Conservation (phyloP, 2,797 vertebrate genomes). For the Xenopus petersii region DNA sequence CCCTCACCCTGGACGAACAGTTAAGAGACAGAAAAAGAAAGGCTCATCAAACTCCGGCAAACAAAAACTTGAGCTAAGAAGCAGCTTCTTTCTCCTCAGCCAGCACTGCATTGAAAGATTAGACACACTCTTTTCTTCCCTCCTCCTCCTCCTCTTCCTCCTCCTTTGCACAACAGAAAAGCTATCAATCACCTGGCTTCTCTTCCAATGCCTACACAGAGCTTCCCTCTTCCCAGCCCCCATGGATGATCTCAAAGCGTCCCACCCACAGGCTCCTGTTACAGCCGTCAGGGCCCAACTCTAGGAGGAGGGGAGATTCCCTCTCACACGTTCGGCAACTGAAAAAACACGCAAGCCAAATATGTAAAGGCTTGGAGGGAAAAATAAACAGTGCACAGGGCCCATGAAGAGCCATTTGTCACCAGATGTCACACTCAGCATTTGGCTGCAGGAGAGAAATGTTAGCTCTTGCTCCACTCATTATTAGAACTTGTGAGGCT, state of each 20-base stretch:
- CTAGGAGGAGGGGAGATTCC: constrained; percentile 27
- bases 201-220: constrained; percentile 28
- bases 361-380: constrained; percentile 28
- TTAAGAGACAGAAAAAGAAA: constrained; percentile 50
- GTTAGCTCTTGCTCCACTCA: background rate
- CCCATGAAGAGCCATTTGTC: constrained; percentile 17
- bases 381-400: constrained; percentile 23
- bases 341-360: constrained; percentile 30
- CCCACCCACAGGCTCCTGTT: constrained; percentile 39
- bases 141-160: constrained; percentile 47
- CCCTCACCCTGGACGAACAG: constrained; percentile 86
- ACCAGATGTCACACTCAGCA: constrained; percentile 37
- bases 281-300: constrained; percentile 6
- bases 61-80: constrained; percentile 43
- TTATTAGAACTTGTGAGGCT: background rate
- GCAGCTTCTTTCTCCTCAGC: constrained; percentile 41
- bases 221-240: constrained; percentile 27
- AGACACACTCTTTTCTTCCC: constrained; percentile 50
- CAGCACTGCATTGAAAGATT: constrained; percentile 49
- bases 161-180: constrained; percentile 34
- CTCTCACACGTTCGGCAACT: constrained; percentile 28
- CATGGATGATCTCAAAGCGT: constrained; percentile 17
- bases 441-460: background rate
- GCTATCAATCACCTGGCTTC: constrained; percentile 28
- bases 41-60: constrained; percentile 33